Percentiles rank a stretch among this genome's conserved stretches.
phyloP scores from a whole-genome alignment of 2,888 invertebrate species.

The Microctonus aethiopoides region DNA sequence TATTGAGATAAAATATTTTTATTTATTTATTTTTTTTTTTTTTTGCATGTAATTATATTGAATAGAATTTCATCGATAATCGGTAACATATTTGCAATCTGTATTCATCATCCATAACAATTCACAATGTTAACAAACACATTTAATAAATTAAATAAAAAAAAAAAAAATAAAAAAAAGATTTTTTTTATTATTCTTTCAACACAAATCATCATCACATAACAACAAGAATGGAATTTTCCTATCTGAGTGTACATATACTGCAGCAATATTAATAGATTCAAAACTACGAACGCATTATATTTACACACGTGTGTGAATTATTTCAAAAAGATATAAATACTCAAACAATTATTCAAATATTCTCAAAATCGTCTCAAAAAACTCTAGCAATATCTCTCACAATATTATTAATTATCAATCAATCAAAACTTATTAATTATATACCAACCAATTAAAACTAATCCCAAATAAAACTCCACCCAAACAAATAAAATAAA shows the following conservation, averaged over 20 bases:
- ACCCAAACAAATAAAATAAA: not conserved
- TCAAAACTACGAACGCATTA: not conserved
- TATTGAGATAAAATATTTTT: not conserved
- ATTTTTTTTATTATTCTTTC: not conserved
- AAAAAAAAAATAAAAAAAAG: too few relatives aligned
- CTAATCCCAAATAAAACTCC: not conserved
- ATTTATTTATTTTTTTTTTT: not conserved
- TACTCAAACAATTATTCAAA: not conserved
- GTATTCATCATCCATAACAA: not conserved
- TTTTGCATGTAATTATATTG: not conserved
- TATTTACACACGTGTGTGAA: not conserved
- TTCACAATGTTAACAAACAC: not conserved
- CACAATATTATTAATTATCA: too few relatives aligned
- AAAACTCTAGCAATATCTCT: too few relatives aligned
- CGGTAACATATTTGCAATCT: not conserved
- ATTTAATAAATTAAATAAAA: not conserved
- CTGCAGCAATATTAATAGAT: not conserved
- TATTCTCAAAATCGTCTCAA: not conserved
- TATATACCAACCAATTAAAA: not conserved
- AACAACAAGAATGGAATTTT: not conserved
- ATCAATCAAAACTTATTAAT: too few relatives aligned
- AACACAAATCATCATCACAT: not conserved
- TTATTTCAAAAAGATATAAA: not conserved
- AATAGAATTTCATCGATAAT: not conserved
- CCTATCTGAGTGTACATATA: not conserved